phyloP scores from a whole-genome alignment of 2,113 vertebrate genomes.

The Emydocephalus ijimae region DNA sequence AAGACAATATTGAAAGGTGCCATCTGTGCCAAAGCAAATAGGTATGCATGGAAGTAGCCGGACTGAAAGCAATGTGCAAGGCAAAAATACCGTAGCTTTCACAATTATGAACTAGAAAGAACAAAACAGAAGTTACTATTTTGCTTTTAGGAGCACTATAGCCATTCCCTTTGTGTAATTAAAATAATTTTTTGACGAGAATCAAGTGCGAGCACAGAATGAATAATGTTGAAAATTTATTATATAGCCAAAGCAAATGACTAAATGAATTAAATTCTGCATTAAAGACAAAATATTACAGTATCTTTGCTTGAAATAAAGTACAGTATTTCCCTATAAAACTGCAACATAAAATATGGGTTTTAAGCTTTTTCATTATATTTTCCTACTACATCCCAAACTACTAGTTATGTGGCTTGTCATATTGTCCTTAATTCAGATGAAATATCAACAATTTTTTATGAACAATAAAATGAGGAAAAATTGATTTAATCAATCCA shows the following conservation, averaged over 20 bases:
- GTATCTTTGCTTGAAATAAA: neutral
- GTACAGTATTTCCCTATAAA: neutral
- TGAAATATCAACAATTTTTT: neutral
- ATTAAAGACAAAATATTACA: neutral
- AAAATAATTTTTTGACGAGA: neutral
- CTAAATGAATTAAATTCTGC: neutral
- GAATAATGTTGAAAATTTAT: neutral
- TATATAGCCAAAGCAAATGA: neutral
- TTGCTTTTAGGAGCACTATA: conserved; percentile 57
- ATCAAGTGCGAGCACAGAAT: neutral
- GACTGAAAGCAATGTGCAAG: conserved; percentile 64
- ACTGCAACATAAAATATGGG: neutral
- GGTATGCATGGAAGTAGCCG: conserved; percentile 68
- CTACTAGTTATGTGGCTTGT: neutral
- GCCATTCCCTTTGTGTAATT: conserved; percentile 7
- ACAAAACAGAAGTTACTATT: conserved; percentile 50
- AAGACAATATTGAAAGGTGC: conserved; percentile 53
- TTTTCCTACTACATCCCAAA: neutral
- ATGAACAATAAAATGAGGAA: neutral
- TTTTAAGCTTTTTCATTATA: neutral
- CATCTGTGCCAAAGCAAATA: conserved; percentile 48
- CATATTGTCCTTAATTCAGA: neutral
- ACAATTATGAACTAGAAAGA: conserved; percentile 22
- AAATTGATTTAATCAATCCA: neutral
- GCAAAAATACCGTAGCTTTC: conserved; percentile 43